Evolutionary conservation across 1,140 invertebrate species (phyloP), one percentile per base, ranked within the genome.

Genomic region (Bombus breviceps): DNA sequence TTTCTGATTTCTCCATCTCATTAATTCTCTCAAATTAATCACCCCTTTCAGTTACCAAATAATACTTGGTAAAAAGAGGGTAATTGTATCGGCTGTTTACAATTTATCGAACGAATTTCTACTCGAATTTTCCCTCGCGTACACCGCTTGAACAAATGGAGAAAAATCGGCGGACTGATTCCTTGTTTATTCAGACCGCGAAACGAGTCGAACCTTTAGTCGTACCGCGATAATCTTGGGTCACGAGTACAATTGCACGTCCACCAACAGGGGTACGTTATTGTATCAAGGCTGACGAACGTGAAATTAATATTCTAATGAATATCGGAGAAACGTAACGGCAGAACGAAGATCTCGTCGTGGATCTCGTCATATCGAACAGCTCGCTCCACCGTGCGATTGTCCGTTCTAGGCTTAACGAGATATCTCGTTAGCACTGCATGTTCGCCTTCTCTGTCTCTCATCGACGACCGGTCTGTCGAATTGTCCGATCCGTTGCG

Each of bases 381-480:
- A 64, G 73, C 41, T 79, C 78, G 68, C 47, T 81, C 81, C 77
- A 62, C 57, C 53, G 64, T 34, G 66, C 71, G 88, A 88, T 90
- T 87, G 88, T 89, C 59, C 81, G 79, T 85, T 64, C 75, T 80
- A 80, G 86, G 83, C 62, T 90, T 90, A 90, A 90, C 89, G 88
- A 90, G 89, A 88, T 83, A 85, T 90, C 89, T 90, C 89, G 89
- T 90, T 90, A 90, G 88, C 72, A 71, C 39, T 47, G 71, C 75
- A 28, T 89, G 77, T 80, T 85, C 83, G 75, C 57, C 74, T 69
- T 69, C 64, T 41, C 82, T 75, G 1, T 53, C 68, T 80, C 76
- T 10, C 76, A 41, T 64, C 76, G 37, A 69, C 53, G 28, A 66
- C 10, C 43, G 43, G 62, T 22, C 73, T 34, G 66, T 69, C 81